phyloP scores from a whole-genome alignment of 2,888 invertebrate species.

The Hylaea fasciaria region DNA sequence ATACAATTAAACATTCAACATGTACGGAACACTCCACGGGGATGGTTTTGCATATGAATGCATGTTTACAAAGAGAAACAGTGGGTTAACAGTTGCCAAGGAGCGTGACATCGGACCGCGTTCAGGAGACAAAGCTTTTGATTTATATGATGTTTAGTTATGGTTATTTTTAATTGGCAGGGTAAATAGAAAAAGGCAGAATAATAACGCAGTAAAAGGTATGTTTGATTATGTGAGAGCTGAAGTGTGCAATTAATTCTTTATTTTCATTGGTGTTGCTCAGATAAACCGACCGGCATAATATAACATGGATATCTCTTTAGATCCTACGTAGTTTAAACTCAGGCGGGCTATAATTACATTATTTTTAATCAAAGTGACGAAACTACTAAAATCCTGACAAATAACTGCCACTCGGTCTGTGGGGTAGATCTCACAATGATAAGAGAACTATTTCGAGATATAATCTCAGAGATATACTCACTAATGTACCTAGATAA shows the following conservation, averaged over 20 bases:
- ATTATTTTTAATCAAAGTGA: slow-evolving; percentile 5
- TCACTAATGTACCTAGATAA: slow-evolving; percentile 74
- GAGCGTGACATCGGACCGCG: slow-evolving; percentile 28
- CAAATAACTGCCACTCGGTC: slow-evolving; percentile 63
- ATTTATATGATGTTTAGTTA: slow-evolving; percentile 29
- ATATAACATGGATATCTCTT: too few relatives aligned
- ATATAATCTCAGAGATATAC: slow-evolving; percentile 64
- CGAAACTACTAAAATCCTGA: slow-evolving; percentile 50
- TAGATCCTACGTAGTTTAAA: too few relatives aligned
- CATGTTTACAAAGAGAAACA: slow-evolving; percentile 59
- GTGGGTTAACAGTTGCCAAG: slow-evolving; percentile 48
- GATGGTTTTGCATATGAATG: slow-evolving; percentile 61
- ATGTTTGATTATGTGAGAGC: background rate
- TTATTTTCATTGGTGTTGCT: too few relatives aligned
- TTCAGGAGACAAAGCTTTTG: slow-evolving; percentile 24
- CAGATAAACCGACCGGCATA: too few relatives aligned
- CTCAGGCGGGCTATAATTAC: too few relatives aligned
- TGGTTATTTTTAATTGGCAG: slow-evolving; percentile 23
- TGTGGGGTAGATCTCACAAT: slow-evolving; percentile 64
- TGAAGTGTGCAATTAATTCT: too few relatives aligned
- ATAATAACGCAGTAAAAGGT: too few relatives aligned
- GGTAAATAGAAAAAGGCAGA: background rate
- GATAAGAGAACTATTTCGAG: slow-evolving; percentile 55
- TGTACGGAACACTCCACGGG: slow-evolving; percentile 47
- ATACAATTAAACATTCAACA: slow-evolving; percentile 75